Evolutionary conservation across 2,797 vertebrate genomes (phyloP), one percentile per base, ranked within the genome.

Genomic region (Coranthus polyacanthus): DNA sequence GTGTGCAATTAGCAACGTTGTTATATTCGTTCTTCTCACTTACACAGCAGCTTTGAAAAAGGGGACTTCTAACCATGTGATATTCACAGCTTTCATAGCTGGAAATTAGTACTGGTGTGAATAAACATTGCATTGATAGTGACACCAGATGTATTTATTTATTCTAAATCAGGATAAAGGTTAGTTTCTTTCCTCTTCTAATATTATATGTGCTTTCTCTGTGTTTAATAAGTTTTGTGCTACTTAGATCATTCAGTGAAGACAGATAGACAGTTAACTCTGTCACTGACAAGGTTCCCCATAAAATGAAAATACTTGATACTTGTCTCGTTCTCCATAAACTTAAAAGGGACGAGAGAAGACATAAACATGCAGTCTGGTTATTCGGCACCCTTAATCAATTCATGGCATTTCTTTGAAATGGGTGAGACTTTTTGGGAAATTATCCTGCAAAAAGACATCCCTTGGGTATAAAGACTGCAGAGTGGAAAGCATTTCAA

Each of bases 401-500:
- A 67, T 72, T 70, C 32, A 42, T 67, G 59, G 16, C 52, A 59
- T 75, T 63, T 57, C 37, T 66, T 72, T 71, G 11, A 75, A 75
- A 68, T 0, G 32, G 54, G 16, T 43, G 13, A 60, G 51, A 75
- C 55, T 60, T 68, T 78, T 46, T 45, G 51, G 39, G 50, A 69
- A 72, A 65, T 60, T 60, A 43, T 60, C 24, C 43, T 45, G 26
- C 54, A 73, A 64, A 73, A 67, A 74, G 34, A 56, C 59, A 10
- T 71, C 71, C 55, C 54, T 12, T 61, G 63, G 64, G 46, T 67
- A 38, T 15, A 34, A 24, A 66, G 54, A 68, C 43, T 60, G 76
- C 26, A 70, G 63, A 47, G 34, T 17, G 38, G 55, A 59, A 55
- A 80, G 65, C 38, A 52, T 87, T 84, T 88, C 75, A 84, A 79